These are phyloP conservation scores for Ptychochromis oligacanthus DNA, from an alignment of 2,113 vertebrate genomes.

Conservation along the genomic window DNA sequence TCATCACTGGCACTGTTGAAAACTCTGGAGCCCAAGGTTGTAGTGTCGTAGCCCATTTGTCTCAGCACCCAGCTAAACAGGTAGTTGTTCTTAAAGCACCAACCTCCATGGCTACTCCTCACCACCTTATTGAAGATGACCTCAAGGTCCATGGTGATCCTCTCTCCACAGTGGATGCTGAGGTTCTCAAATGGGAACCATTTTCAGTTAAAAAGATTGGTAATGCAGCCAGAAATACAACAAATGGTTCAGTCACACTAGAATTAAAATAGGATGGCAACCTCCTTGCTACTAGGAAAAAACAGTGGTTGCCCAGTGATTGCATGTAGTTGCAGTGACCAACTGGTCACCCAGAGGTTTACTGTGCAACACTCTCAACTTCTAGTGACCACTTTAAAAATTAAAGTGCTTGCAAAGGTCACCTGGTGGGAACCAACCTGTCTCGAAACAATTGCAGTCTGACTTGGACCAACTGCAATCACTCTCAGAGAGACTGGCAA, in stretches of 20 bases:
- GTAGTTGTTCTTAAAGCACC: constrained; percentile 88
- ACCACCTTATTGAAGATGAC: constrained; percentile 83
- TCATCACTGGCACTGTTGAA: too few relatives aligned
- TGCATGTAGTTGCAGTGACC: background rate
- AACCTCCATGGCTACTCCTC: constrained; percentile 81
- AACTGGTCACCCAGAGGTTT: background rate
- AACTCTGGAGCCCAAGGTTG: constrained; percentile 73
- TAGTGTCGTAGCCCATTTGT: constrained; percentile 81
- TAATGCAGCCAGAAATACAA: too few relatives aligned
- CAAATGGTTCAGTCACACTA: too few relatives aligned
- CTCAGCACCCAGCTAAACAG: constrained; percentile 86
- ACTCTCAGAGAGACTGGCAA: too few relatives aligned
- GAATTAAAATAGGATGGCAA: background rate
- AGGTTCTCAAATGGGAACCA: too few relatives aligned
- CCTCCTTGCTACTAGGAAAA: background rate
- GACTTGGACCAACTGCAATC: background rate
- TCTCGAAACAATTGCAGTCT: background rate
- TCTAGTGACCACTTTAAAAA: too few relatives aligned
- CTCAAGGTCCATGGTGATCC: constrained; percentile 77
- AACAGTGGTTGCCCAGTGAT: background rate
- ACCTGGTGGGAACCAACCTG: background rate
- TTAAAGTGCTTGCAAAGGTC: too few relatives aligned
- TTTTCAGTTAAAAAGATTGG: too few relatives aligned
- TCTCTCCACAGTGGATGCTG: constrained; percentile 86
- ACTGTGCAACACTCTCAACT: background rate